A percentile compares a stretch with the other conserved stretches of the same genome.
Evolutionary conservation across 2,888 invertebrate species (phyloP).

Genomic region (Metellina segmentata): DNA sequence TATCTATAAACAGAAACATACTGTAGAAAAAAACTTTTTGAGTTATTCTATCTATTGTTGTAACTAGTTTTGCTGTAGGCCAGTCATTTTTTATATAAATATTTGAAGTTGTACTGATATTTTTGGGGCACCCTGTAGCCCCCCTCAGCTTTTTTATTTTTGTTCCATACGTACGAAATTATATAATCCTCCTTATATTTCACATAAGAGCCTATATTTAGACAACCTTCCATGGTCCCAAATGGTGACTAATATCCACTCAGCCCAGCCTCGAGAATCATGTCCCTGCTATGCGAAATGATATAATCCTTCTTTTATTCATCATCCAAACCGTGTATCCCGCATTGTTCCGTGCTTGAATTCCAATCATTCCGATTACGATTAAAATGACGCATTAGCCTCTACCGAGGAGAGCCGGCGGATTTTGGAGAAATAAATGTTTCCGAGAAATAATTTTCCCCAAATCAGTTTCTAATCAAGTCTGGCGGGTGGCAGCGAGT

Average conservation of each 20-base stretch:
- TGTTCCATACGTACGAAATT: too few relatives aligned
- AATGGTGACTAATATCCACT: not conserved
- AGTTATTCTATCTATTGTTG: too few relatives aligned
- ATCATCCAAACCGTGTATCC: conserved; percentile 51
- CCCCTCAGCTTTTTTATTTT: too few relatives aligned
- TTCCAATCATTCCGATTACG: conserved; percentile 49
- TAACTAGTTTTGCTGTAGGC: too few relatives aligned
- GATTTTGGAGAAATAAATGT: conserved; percentile 52
- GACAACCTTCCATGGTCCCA: not conserved
- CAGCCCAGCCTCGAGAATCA: not conserved
- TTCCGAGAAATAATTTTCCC: conserved; percentile 55
- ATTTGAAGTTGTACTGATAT: too few relatives aligned
- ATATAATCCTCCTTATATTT: too few relatives aligned
- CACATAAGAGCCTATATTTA: too few relatives aligned
- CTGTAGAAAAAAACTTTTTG: too few relatives aligned
- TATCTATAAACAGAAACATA: too few relatives aligned
- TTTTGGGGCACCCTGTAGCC: too few relatives aligned
- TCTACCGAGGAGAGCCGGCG: conserved; percentile 20
- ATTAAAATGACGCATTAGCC: conserved; percentile 56
- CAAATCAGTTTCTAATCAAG: conserved; percentile 67
- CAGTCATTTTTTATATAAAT: too few relatives aligned
- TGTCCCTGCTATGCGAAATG: conserved; percentile 11
- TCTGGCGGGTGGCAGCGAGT: not conserved
- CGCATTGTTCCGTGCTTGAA: conserved; percentile 30
- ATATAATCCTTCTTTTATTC: conserved; percentile 41